Evolutionary conservation across 2,888 invertebrate species (phyloP).

Genomic region (Eumacrocentrus americanus): DNA sequence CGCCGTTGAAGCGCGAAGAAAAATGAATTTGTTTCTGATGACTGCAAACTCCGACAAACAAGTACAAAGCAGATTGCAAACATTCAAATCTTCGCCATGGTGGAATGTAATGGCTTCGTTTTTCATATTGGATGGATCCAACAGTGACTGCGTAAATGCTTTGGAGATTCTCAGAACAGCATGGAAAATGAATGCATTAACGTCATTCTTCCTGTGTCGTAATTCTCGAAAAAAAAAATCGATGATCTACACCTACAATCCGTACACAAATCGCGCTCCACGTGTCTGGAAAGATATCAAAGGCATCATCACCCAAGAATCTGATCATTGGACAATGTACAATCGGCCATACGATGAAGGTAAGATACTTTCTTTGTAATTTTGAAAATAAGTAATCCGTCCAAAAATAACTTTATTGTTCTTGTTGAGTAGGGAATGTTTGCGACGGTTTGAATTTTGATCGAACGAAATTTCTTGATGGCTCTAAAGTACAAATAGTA

Average conservation of each 20-base stretch:
- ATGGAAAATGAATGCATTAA: neutral
- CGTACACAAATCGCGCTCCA: neutral
- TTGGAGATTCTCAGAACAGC: neutral
- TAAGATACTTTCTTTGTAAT: too few species aligned
- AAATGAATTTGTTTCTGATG: neutral
- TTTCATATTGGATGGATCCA: neutral
- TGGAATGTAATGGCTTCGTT: neutral
- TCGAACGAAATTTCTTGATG: too few species aligned
- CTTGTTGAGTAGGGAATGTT: neutral
- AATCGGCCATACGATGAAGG: too few species aligned
- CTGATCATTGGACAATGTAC: neutral
- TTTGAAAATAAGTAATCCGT: too few species aligned
- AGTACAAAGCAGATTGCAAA: neutral
- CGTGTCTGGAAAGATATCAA: neutral
- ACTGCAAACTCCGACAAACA: neutral
- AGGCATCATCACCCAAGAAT: too few species aligned
- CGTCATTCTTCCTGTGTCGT: neutral
- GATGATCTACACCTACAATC: neutral
- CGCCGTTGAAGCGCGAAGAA: neutral
- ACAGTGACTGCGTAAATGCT: neutral
- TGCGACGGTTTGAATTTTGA: too few species aligned
- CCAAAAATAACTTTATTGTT: too few species aligned
- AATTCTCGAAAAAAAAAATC: neutral
- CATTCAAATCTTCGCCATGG: neutral
- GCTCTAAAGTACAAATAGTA: too few species aligned